A percentile compares a stretch with the other conserved stretches of the same genome.
These are phyloP conservation scores for Zosterops lateralis DNA, from an alignment of 2,113 vertebrate species.

Conservation along the genomic window DNA sequence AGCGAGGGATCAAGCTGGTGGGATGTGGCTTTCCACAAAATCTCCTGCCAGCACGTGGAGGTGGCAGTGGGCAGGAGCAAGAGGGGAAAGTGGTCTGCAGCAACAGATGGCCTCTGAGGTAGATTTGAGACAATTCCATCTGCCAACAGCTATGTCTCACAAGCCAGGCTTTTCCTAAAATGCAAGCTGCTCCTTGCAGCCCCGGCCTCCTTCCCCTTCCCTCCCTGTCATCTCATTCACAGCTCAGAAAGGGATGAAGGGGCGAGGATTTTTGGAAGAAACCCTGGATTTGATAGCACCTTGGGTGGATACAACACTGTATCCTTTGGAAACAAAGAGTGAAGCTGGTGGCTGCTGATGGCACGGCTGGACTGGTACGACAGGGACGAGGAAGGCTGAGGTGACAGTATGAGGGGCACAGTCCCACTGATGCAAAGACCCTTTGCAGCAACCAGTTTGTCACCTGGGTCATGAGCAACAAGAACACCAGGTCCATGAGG, in stretches of 20 bases:
- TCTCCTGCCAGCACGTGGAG: not conserved
- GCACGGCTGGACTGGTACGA: not conserved
- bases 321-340: conserved; percentile 42
- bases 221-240: conserved; percentile 36
- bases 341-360: not conserved
- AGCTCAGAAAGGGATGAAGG: conserved; percentile 34
- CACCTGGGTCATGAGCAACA: not conserved
- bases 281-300: conserved; percentile 53
- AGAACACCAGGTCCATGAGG: not conserved
- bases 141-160: not conserved
- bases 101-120: conserved; percentile 68
- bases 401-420: not conserved
- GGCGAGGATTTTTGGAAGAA: conserved; percentile 7
- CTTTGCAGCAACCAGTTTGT: not conserved
- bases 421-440: not conserved
- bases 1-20: not conserved
- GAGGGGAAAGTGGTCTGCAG: not conserved
- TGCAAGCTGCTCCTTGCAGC: not conserved
- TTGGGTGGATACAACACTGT: conserved; percentile 22
- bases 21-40: not conserved
- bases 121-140: conserved; percentile 54
- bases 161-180: conserved; percentile 28
- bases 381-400: not conserved
- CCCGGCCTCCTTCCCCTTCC: not conserved
- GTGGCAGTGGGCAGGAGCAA: not conserved